These are phyloP conservation scores for Andrena chrysosceles DNA, from an alignment of 2,888 invertebrate genomes.

Conservation along the genomic window DNA sequence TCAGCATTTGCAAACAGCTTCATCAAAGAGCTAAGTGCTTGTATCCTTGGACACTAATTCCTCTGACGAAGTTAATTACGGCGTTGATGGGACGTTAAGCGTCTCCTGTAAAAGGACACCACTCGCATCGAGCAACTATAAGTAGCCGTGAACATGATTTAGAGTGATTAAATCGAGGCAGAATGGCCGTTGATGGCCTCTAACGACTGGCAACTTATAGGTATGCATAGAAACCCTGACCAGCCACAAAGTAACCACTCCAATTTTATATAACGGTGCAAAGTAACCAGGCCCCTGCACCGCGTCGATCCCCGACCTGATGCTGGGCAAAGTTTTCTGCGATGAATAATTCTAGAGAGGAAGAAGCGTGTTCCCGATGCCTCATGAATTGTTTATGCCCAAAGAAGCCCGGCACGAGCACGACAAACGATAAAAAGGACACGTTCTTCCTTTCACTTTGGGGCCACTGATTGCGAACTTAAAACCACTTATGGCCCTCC, in stretches of 20 bases:
- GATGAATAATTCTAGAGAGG: constrained; percentile 17
- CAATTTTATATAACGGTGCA: too few species aligned
- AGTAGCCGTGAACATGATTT: neutral
- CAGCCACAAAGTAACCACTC: neutral
- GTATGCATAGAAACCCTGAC: neutral
- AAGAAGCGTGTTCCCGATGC: constrained; percentile 9
- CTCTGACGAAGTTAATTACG: neutral
- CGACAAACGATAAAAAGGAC: neutral
- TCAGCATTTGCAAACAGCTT: too few species aligned
- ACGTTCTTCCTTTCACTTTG: neutral
- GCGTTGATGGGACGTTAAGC: neutral
- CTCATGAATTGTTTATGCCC: constrained; percentile 3
- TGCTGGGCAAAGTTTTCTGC: too few species aligned
- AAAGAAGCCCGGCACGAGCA: neutral
- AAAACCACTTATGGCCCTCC: neutral
- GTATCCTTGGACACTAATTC: constrained; percentile 2
- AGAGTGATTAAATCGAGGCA: constrained; percentile 11
- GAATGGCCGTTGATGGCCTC: neutral
- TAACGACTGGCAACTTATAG: neutral
- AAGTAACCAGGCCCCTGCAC: too few species aligned
- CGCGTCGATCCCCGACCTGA: too few species aligned
- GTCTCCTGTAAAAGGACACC: constrained; percentile 6
- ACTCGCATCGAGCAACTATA: neutral
- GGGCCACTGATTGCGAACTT: constrained; percentile 2
- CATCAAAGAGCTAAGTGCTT: neutral